These are phyloP conservation scores for Mus spretus DNA, from an alignment of 2,797 vertebrate species.

Conservation along the genomic window DNA sequence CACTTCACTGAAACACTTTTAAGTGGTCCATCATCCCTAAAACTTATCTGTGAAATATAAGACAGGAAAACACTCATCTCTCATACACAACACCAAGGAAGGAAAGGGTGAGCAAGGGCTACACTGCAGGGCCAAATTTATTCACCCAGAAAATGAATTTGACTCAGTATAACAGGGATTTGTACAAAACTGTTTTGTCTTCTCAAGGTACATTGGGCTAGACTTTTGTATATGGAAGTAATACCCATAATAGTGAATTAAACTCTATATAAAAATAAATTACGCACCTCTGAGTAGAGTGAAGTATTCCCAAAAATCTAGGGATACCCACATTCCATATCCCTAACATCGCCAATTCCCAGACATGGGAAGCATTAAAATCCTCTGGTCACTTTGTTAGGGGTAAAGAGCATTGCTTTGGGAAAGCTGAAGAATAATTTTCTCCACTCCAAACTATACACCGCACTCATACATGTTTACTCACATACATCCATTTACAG, in stretches of 20 bases:
- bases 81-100: accelerated
- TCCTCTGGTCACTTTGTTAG: background rate
- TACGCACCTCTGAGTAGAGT: background rate
- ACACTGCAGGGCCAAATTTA: background rate
- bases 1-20: background rate
- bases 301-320: constrained; percentile 44
- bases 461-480: constrained; percentile 68
- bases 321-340: background rate
- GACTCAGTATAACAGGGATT: constrained; percentile 12
- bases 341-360: background rate
- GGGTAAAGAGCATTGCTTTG: background rate
- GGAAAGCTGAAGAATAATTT: background rate
- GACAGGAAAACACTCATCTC: background rate
- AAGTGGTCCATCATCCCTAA: background rate
- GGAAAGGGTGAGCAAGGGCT: background rate
- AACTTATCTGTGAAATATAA: background rate
- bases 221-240: constrained; percentile 3
- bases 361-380: constrained; percentile 17
- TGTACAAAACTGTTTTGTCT: constrained; percentile 7
- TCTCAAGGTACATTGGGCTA: background rate
- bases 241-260: background rate
- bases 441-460: background rate
- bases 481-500: background rate
- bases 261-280: constrained; percentile 49
- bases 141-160: background rate